These are phyloP conservation scores for Vireo griseus DNA, from an alignment of 2,797 vertebrate genomes.

Conservation along the genomic window DNA sequence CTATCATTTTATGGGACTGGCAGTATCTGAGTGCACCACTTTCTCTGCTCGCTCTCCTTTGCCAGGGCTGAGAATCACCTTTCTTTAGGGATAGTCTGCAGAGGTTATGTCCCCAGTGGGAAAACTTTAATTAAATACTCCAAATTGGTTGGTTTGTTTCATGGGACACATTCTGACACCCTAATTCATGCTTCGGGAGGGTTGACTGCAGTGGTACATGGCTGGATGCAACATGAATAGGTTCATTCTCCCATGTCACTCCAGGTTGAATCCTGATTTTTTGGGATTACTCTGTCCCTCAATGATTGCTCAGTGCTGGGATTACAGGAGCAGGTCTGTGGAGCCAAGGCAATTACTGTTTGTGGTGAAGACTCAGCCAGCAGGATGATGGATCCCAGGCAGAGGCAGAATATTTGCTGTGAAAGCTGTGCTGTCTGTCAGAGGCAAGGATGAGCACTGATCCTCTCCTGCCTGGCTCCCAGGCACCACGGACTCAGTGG, in stretches of 20 bases:
- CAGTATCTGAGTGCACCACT: not conserved
- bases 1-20: not conserved
- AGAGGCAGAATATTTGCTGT: not conserved
- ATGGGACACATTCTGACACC: not conserved
- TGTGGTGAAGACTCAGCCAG: not conserved
- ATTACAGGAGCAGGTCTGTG: not conserved
- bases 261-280: not conserved
- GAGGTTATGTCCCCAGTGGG: not conserved
- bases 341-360: not conserved
- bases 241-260: not conserved
- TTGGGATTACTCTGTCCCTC: not conserved
- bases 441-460: not conserved
- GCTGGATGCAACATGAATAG: not conserved
- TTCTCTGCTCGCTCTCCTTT: not conserved
- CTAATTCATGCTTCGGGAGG: not conserved
- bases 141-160: not conserved
- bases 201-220: not conserved
- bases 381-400: not conserved
- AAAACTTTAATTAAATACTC: not conserved
- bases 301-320: not conserved
- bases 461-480: not conserved
- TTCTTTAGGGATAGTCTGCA: not conserved
- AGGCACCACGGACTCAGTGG: fast-evolving
- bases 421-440: not conserved
- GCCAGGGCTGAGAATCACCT: not conserved